Evolutionary conservation across 2,888 invertebrate genomes (phyloP).

Genomic region (Ophraella communa): DNA sequence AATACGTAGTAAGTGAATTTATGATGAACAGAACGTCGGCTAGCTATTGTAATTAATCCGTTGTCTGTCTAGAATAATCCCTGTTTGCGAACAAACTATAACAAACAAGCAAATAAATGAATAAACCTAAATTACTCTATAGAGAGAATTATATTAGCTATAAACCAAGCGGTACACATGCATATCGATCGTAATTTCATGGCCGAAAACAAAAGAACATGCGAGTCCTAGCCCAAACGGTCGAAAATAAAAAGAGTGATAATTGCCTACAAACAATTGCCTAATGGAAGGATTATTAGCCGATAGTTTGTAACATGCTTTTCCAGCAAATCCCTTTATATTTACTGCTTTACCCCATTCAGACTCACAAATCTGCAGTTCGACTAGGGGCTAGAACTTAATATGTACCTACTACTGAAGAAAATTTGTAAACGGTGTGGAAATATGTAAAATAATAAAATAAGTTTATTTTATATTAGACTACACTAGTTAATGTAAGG

Average conservation of each 20-base stretch:
- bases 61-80: neutral
- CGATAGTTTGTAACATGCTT: constrained; percentile 35
- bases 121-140: constrained; percentile 1
- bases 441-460: too few relatives aligned
- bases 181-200: neutral
- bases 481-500: too few relatives aligned
- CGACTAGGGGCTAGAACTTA: neutral
- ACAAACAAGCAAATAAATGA: neutral
- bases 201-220: constrained; percentile 16
- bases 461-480: too few relatives aligned
- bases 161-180: constrained; percentile 4
- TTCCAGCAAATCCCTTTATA: constrained; percentile 31
- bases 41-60: neutral
- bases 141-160: constrained; percentile 10
- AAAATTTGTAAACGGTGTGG: neutral
- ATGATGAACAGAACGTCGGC: neutral
- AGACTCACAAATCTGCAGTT: constrained; percentile 22
- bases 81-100: neutral
- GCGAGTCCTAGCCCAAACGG: constrained; percentile 13
- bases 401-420: neutral
- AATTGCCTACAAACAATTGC: constrained; percentile 41
- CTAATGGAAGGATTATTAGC: constrained; percentile 40
- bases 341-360: constrained; percentile 21
- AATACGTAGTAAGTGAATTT: neutral
- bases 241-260: constrained; percentile 36